Conservation (phyloP, 2,797 vertebrate species). For the Urophycis tenuis region DNA sequence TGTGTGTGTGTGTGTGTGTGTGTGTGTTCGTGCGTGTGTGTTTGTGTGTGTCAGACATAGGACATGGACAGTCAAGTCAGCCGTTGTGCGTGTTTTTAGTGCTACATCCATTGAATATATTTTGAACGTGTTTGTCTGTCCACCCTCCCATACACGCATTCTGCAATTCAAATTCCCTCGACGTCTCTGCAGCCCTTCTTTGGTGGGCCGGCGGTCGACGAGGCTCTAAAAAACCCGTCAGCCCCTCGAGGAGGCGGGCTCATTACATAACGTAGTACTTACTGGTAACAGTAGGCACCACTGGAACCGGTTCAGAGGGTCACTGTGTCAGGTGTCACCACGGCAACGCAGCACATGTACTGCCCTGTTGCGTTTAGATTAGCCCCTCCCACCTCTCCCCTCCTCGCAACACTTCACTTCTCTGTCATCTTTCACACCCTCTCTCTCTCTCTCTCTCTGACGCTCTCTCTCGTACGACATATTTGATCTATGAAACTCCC, state of each 20-base stretch:
- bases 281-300: not conserved
- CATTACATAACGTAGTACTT: not conserved
- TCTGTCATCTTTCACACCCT: not conserved
- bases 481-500: not conserved
- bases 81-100: no score
- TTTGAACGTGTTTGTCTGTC: not conserved
- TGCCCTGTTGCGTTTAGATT: constrained; percentile 2
- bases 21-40: no score
- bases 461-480: not conserved
- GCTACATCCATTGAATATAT: not conserved
- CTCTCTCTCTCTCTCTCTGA: not conserved
- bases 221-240: not conserved
- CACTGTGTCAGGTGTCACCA: constrained; percentile 18
- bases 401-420: no score
- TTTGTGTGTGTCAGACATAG: no score
- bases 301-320: constrained; percentile 12
- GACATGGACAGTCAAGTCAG: no score
- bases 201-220: no score
- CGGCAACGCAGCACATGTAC: constrained; percentile 4
- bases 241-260: not conserved
- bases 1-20: no score
- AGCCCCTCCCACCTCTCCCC: not conserved
- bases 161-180: no score
- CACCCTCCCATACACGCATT: no score
- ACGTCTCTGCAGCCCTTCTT: no score